Conservation (phyloP, 1,140 invertebrate species). For the Cydia amplana region DNA sequence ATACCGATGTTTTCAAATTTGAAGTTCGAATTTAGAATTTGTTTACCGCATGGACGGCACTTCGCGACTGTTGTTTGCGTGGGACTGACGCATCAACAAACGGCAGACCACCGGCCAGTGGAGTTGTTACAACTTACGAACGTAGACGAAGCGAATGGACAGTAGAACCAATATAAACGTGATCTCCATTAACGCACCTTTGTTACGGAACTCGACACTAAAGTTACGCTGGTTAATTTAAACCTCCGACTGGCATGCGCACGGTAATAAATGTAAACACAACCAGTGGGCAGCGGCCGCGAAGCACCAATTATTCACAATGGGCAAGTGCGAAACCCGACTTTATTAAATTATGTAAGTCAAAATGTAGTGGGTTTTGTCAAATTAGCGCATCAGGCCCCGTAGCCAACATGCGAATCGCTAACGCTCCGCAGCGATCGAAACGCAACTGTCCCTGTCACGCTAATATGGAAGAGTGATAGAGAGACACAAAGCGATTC, state of each 20-base stretch:
- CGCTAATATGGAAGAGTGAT: too few relatives aligned
- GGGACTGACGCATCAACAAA: conserved; percentile 67
- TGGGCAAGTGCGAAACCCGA: conserved; percentile 55
- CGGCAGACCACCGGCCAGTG: conserved; percentile 50
- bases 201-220: not conserved
- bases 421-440: too few relatives aligned
- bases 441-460: too few relatives aligned
- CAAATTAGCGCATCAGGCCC: conserved; percentile 32
- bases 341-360: conserved; percentile 67
- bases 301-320: conserved; percentile 65
- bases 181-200: not conserved
- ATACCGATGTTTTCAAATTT: conserved; percentile 33
- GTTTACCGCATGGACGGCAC: conserved; percentile 37
- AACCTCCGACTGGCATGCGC: not conserved
- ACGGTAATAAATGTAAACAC: not conserved
- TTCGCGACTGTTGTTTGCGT: conserved; percentile 53
- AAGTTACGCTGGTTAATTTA: not conserved
- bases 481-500: too few relatives aligned
- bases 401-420: too few relatives aligned
- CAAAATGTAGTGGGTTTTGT: conserved; percentile 28
- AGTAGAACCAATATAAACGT: not conserved
- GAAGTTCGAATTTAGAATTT: conserved; percentile 43
- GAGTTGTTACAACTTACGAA: not conserved
- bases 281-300: conserved; percentile 18
- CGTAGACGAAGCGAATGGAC: not conserved